A percentile compares a stretch with the other conserved stretches of the same genome.
Conservation (phyloP, 2,113 vertebrate species). For the Hipposideros armiger region DNA sequence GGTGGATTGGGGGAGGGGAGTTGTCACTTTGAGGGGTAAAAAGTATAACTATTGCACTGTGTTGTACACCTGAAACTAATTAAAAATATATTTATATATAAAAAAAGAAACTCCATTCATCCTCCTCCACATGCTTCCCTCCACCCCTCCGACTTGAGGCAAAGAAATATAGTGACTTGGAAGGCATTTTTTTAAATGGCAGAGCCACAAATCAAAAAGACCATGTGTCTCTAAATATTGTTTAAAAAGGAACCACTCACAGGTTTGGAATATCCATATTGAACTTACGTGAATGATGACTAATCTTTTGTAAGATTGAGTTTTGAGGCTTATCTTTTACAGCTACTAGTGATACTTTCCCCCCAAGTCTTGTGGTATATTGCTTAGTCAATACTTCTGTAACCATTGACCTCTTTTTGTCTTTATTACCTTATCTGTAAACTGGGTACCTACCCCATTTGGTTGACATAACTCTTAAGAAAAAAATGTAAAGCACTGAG, state of each 20-base stretch:
- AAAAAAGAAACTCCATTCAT: background rate
- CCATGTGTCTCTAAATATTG: background rate
- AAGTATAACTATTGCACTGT: too few relatives aligned
- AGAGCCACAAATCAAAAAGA: background rate
- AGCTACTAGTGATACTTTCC: background rate
- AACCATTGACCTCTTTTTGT: background rate
- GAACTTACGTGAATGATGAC: background rate
- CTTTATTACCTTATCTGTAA: background rate
- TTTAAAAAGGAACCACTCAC: background rate
- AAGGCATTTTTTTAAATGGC: background rate
- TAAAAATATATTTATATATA: too few relatives aligned
- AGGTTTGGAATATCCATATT: background rate
- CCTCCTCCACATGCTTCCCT: background rate
- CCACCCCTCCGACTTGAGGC: background rate
- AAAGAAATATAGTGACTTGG: background rate
- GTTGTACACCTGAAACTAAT: too few relatives aligned
- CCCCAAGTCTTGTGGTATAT: background rate
- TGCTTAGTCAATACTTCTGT: background rate
- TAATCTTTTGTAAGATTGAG: background rate
- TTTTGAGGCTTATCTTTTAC: background rate
- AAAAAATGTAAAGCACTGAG: constrained; percentile 11
- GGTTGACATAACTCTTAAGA: background rate
- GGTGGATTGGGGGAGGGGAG: too few relatives aligned
- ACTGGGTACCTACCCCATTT: constrained; percentile 22
- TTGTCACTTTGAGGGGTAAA: too few relatives aligned